Evolutionary conservation across 2,888 invertebrate species (phyloP), one percentile per base, ranked within the genome.

Genomic region (Ennomos fuscantarius): DNA sequence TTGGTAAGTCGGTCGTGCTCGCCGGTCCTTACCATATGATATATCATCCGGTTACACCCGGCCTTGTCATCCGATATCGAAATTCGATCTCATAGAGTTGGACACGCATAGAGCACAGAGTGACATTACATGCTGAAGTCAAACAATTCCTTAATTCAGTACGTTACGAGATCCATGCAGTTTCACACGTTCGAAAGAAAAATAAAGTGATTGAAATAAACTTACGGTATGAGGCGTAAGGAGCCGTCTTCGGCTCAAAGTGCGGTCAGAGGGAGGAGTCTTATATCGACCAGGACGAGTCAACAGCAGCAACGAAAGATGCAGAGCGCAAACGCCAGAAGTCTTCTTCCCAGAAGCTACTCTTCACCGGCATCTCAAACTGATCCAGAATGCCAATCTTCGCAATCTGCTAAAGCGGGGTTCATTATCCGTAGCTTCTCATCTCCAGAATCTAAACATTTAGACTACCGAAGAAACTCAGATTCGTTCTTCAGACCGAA

Each of bases 11-110:
- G 73, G 78, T 74, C 83, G 86, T 89, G 89, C 66, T 82, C 86
- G 85, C 76, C 76, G 84, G 86, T 84, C 81, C 87, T 79, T 87
- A 78, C 78, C 87, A 87, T 87, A 86, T 89, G 86, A 86, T 83
- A 87, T 90, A 87, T 86, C 86, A 87, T 84, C 84, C 79, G 76
- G 74, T 74, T 78, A 69, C 76, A 74, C 68, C 74, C 79, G 78
- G 79, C 91, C 89, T 89, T 86, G 90, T 82, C 77, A 90, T 70
- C 66, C 63, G 83, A 90, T 87, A 90, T 78, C 74, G 89, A 76
- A 78, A 90, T 84, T 78, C 70, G 78, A 92, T 87, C 79, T 74
- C 67, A 62, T 73, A 72, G 72, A 79, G 77, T 73, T 79, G 75
- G 79, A 85, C 78, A 86, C 82, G 80, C 80, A 81, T 86, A 84